phyloP scores from a whole-genome alignment of 2,888 invertebrate species.

The Aporophyla lueneburgensis region DNA sequence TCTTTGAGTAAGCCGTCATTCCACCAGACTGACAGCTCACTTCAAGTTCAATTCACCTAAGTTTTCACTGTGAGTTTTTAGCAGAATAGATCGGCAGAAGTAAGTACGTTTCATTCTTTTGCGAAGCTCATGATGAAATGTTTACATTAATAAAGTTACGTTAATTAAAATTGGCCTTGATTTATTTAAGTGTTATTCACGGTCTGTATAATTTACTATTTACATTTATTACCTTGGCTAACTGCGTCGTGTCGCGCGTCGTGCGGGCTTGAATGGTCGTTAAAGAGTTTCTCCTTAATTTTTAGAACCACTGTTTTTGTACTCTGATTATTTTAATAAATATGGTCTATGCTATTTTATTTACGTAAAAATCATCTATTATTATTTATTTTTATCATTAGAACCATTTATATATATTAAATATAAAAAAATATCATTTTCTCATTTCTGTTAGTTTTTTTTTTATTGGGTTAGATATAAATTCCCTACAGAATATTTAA shows the following conservation, averaged over 20 bases:
- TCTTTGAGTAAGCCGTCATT: no score
- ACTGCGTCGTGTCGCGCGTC: slow-evolving; percentile 1
- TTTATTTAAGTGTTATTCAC: slow-evolving; percentile 25
- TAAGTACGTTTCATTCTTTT: neutral
- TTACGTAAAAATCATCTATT: neutral
- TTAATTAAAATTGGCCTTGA: slow-evolving; percentile 40
- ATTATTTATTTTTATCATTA: neutral
- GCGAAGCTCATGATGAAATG: slow-evolving; percentile 8
- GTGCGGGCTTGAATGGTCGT: neutral
- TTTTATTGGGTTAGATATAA: neutral
- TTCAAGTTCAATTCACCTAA: no score
- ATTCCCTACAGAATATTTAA: neutral
- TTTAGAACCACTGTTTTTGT: neutral
- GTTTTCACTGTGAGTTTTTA: neutral
- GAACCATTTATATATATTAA: no score
- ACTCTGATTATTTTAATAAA: neutral
- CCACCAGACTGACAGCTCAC: no score
- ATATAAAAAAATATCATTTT: no score
- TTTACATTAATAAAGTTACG: slow-evolving; percentile 9
- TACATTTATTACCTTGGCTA: slow-evolving; percentile 1
- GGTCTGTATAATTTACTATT: slow-evolving; percentile 36
- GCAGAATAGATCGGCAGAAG: neutral
- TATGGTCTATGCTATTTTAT: neutral
- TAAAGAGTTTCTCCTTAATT: neutral
- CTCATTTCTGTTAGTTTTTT: neutral